Base-by-base conservation (phyloP, 2,888 invertebrate species). In the Orchestes rusci region DNA sequence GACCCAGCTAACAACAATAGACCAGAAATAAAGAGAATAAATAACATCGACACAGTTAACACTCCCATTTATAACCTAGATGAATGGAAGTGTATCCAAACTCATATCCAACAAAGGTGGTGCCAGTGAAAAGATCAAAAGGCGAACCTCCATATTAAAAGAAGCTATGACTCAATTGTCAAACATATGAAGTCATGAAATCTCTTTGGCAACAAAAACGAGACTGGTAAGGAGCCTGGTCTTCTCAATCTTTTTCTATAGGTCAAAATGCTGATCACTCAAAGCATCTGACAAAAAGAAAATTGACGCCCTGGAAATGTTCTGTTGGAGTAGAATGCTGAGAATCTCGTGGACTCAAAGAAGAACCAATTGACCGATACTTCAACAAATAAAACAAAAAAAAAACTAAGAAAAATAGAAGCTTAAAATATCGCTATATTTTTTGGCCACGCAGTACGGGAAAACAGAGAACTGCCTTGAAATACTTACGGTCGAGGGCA, bases 171-270 rank as follows among this genome's bases (percentile, higher is more conserved):
- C 16, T 34, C 5, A 16, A 34, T 17, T 16, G 12, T 8, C 34
- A 34, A 34, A 34, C 34, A 12, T 5, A 8, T 16, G 13, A 34
- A 34, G 16, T 5, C 2, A 34, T 34, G 17, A 16, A 34, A 31
- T 10, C 12, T 10, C 31, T 15, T 34, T 34, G 2, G 34, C 34
- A 34, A 34, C 34, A 12, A 34, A 34, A 34, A 34, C 17, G 34
- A 34, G 16, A 34, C 34, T 34, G 34, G 34, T 34, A 34, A 34
- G 34, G 34, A 34, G 34, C 13, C 34, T 34, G 34, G 34, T 34
- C 2, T 34, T n/a, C n/a, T n/a, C n/a, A n/a, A n/a, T n/a, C n/a
- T n/a, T n/a, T n/a, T n/a, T n/a, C n/a, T n/a, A n/a, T n/a, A n/a
- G n/a, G n/a, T n/a, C n/a, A n/a, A n/a, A n/a, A n/a, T n/a, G n/a